phyloP scores from a whole-genome alignment of 1,140 invertebrate genomes.

The Microplitis mediator region DNA sequence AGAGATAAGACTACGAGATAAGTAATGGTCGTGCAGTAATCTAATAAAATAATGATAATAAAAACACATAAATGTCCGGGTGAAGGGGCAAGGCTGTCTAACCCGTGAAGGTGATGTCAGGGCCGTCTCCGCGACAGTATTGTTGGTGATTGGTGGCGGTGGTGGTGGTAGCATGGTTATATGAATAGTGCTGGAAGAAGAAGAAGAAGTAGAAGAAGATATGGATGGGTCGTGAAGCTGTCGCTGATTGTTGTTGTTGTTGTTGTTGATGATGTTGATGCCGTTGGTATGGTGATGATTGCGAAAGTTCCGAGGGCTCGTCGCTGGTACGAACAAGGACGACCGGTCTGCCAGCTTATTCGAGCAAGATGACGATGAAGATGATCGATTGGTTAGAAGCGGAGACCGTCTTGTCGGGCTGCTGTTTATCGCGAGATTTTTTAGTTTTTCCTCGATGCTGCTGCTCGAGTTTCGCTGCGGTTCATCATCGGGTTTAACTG shows the following conservation, averaged over 20 bases:
- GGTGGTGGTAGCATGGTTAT: conserved; percentile 49
- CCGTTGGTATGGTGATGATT: conserved; percentile 40
- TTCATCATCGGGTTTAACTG: conserved; percentile 9
- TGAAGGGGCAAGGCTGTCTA: conserved; percentile 45
- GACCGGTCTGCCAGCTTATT: conserved; percentile 31
- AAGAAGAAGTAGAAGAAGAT: conserved; percentile 56
- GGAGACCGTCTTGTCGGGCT: conserved; percentile 31
- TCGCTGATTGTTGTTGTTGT: conserved; percentile 29
- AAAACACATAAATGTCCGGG: conserved; percentile 33
- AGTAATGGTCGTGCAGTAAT: conserved; percentile 8
- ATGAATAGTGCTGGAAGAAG: conserved; percentile 60
- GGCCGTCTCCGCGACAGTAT: conserved; percentile 38
- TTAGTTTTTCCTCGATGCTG: conserved; percentile 51
- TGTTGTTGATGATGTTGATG: conserved; percentile 31
- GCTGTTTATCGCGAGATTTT: conserved; percentile 51
- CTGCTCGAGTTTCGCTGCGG: conserved; percentile 32
- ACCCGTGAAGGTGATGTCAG: conserved; percentile 56
- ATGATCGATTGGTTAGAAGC: conserved; percentile 38
- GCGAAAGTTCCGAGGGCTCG: conserved; percentile 38
- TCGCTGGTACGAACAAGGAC: conserved; percentile 37
- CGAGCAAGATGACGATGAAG: conserved; percentile 18
- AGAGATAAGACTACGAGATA: too few relatives aligned
- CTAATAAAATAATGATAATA: neutral
- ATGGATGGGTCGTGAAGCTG: conserved; percentile 36
- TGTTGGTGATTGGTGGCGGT: conserved; percentile 44